Percentiles rank a stretch among this genome's conserved stretches.
phyloP scores from a whole-genome alignment of 2,888 invertebrate species.

The Parnassius orleans region DNA sequence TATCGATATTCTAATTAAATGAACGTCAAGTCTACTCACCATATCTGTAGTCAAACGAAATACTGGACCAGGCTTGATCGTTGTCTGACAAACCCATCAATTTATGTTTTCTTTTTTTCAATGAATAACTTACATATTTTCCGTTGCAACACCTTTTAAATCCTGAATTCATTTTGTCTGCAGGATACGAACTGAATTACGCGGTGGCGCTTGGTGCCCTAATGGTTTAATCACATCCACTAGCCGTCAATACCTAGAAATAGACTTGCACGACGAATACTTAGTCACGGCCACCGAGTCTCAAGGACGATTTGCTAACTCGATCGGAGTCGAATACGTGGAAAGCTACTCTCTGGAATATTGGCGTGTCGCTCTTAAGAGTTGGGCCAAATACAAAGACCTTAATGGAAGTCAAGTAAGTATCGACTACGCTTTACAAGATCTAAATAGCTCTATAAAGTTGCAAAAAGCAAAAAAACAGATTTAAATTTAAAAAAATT shows the following conservation, averaged over 20 bases:
- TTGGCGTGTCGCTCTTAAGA: constrained; percentile 84
- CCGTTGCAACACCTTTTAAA: too few species aligned
- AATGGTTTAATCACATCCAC: constrained; percentile 88
- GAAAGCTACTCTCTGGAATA: constrained; percentile 92
- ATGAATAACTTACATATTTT: too few species aligned
- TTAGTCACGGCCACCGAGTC: constrained; percentile 92
- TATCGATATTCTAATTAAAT: constrained; percentile 68
- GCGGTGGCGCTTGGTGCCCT: constrained; percentile 97
- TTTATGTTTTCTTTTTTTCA: too few species aligned
- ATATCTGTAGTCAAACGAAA: constrained; percentile 57
- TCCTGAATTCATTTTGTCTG: constrained; percentile 20
- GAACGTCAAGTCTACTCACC: constrained; percentile 44
- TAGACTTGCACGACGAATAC: constrained; percentile 87
- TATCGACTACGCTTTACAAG: constrained; percentile 21
- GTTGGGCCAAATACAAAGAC: constrained; percentile 91
- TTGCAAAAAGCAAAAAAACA: too few species aligned
- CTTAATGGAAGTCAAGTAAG: constrained; percentile 88
- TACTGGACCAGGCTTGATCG: constrained; percentile 34
- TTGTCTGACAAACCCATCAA: too few species aligned
- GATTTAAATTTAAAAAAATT: too few species aligned
- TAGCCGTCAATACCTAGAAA: constrained; percentile 90
- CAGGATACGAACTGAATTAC: constrained; percentile 92
- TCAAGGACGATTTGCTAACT: constrained; percentile 95
- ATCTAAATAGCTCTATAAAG: too few species aligned
- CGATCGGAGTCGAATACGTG: constrained; percentile 93